Percentiles rank a stretch among this genome's conserved stretches.
phyloP scores from a whole-genome alignment of 2,888 invertebrate species.

The Metallyticus violacea region DNA sequence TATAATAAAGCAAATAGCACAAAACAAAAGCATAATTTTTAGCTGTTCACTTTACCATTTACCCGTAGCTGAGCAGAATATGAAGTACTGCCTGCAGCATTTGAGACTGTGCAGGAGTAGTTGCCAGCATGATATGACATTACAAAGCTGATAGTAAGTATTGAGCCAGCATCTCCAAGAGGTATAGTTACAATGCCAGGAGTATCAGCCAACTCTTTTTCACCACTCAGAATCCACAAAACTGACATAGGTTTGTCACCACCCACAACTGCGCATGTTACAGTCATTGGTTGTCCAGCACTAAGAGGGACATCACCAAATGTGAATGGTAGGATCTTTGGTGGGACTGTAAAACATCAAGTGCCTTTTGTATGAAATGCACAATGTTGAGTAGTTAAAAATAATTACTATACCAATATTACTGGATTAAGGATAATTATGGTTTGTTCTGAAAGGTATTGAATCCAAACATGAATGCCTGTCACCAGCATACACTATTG shows the following conservation, averaged over 20 bases:
- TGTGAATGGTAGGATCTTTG: slow-evolving; percentile 67
- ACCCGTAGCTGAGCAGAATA: slow-evolving; percentile 37
- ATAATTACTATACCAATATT: neutral
- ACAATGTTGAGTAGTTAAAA: neutral
- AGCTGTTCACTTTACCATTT: slow-evolving; percentile 41
- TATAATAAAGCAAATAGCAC: no score
- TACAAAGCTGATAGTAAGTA: slow-evolving; percentile 56
- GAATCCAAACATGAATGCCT: no score
- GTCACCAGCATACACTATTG: no score
- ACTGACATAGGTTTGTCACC: slow-evolving; percentile 74
- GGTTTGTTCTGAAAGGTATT: no score
- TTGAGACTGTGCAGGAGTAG: slow-evolving; percentile 72
- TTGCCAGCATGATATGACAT: slow-evolving; percentile 59
- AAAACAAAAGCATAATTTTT: no score
- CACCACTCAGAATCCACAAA: slow-evolving; percentile 67
- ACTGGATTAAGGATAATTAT: no score
- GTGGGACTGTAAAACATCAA: slow-evolving; percentile 67
- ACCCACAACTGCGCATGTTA: slow-evolving; percentile 65
- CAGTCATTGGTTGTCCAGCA: slow-evolving; percentile 65
- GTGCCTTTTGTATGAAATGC: neutral
- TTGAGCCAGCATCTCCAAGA: slow-evolving; percentile 55
- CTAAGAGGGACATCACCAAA: slow-evolving; percentile 67
- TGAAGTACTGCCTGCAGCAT: slow-evolving; percentile 64
- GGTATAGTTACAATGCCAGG: slow-evolving; percentile 45
- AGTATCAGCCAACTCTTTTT: slow-evolving; percentile 38